Percentiles rank a stretch among this genome's conserved stretches.
Conservation (phyloP, 2,113 vertebrate species). For the Thamnophis sirtalis region DNA sequence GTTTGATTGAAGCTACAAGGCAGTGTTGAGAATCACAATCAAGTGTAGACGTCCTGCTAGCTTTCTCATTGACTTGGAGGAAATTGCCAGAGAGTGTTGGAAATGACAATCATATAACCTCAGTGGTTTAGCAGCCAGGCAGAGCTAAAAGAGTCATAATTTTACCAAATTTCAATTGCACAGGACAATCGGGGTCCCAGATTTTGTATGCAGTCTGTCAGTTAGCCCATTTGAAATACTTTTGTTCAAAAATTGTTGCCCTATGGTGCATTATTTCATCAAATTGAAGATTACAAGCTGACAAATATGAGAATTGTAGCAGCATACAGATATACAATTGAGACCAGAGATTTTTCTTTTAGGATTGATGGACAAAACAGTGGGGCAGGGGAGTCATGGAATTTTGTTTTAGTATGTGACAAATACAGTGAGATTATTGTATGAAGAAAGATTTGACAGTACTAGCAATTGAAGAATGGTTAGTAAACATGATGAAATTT, state of each 20-base stretch:
- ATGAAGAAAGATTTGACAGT: background rate
- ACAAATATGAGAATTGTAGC: background rate
- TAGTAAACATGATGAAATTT: background rate
- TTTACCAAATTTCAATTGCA: no score
- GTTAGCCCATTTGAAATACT: background rate
- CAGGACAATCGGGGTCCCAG: no score
- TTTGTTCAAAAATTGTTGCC: background rate
- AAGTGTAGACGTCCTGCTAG: background rate
- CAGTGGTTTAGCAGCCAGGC: background rate
- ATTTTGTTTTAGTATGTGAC: background rate
- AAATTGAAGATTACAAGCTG: background rate
- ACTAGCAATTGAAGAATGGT: background rate
- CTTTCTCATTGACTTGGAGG: background rate
- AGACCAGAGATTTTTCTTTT: background rate
- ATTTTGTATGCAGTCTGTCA: no score
- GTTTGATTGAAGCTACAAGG: background rate
- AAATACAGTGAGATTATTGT: background rate
- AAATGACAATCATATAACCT: background rate
- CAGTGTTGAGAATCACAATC: background rate
- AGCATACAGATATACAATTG: background rate
- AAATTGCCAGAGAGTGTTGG: background rate
- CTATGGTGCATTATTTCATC: background rate
- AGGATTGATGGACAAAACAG: background rate
- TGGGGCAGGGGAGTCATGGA: background rate
- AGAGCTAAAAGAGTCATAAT: background rate